phyloP scores from a whole-genome alignment of 2,888 invertebrate genomes.

The Eretmocerus hayati region DNA sequence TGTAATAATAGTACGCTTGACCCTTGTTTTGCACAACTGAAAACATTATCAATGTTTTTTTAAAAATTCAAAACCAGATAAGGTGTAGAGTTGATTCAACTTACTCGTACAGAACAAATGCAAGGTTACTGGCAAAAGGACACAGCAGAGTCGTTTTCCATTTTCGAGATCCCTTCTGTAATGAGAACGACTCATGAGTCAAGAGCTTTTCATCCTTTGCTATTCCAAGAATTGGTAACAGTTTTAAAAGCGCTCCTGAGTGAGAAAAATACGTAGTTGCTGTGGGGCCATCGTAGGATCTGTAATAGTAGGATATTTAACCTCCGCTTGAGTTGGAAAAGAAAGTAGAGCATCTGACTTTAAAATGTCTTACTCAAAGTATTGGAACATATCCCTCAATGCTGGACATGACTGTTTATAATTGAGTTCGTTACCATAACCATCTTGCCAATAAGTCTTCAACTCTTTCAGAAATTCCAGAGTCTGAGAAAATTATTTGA shows the following conservation, averaged over 20 bases:
- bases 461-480: constrained; percentile 72
- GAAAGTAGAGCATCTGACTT: too few species aligned
- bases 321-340: too few species aligned
- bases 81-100: too few species aligned
- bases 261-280: constrained; percentile 71
- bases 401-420: constrained; percentile 70
- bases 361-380: too few species aligned
- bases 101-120: constrained; percentile 67
- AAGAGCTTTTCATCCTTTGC: constrained; percentile 61
- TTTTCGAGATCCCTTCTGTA: constrained; percentile 46
- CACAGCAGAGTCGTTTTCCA: constrained; percentile 60
- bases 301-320: constrained; percentile 17
- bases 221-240: constrained; percentile 65
- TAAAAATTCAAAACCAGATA: too few species aligned
- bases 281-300: constrained; percentile 38
- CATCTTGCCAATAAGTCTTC: constrained; percentile 75
- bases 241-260: constrained; percentile 73
- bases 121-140: constrained; percentile 72
- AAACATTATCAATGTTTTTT: too few species aligned
- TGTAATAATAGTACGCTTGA: constrained; percentile 58
- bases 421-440: constrained; percentile 69
- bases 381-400: constrained; percentile 62
- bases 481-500: constrained; percentile 49
- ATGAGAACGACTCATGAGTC: constrained; percentile 50
- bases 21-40: constrained; percentile 50